A percentile compares a stretch with the other conserved stretches of the same genome.
Conservation (phyloP, 2,888 invertebrate species). For the Calameuta pallipes region DNA sequence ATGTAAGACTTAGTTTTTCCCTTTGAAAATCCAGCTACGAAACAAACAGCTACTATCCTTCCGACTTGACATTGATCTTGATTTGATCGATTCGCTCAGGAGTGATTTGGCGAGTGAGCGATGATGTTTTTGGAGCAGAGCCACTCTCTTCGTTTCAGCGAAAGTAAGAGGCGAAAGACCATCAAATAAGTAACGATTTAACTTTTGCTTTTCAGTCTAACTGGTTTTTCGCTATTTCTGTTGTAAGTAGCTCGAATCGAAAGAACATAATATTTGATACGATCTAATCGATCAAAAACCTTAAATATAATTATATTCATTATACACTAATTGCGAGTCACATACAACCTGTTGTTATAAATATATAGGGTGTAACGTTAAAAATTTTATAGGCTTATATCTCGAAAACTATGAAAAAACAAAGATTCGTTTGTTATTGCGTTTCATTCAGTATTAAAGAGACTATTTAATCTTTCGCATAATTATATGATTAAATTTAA, state of each 20-base stretch:
- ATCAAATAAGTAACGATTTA: slow-evolving; percentile 44
- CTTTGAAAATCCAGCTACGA: background rate
- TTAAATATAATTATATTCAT: too few relatives aligned
- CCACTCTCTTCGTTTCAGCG: slow-evolving; percentile 31
- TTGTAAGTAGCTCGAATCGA: background rate
- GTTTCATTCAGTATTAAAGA: too few relatives aligned
- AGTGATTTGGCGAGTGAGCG: background rate
- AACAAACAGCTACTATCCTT: background rate
- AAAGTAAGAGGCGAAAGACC: slow-evolving; percentile 55
- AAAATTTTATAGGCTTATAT: background rate
- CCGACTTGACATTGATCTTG: slow-evolving; percentile 1
- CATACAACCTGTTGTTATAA: background rate
- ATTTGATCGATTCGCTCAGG: background rate
- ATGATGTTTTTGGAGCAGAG: background rate
- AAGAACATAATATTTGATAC: too few relatives aligned
- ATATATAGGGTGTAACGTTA: background rate
- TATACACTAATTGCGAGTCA: too few relatives aligned
- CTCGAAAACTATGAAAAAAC: too few relatives aligned
- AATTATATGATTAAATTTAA: too few relatives aligned
- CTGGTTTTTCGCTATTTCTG: slow-evolving; percentile 32
- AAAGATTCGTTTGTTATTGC: too few relatives aligned
- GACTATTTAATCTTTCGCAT: too few relatives aligned
- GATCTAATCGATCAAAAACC: too few relatives aligned
- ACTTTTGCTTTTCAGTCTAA: slow-evolving; percentile 52
- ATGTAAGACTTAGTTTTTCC: background rate